Evolutionary conservation across 2,888 invertebrate species (phyloP), one percentile per base, ranked within the genome.

Genomic region (Seira ritae): DNA sequence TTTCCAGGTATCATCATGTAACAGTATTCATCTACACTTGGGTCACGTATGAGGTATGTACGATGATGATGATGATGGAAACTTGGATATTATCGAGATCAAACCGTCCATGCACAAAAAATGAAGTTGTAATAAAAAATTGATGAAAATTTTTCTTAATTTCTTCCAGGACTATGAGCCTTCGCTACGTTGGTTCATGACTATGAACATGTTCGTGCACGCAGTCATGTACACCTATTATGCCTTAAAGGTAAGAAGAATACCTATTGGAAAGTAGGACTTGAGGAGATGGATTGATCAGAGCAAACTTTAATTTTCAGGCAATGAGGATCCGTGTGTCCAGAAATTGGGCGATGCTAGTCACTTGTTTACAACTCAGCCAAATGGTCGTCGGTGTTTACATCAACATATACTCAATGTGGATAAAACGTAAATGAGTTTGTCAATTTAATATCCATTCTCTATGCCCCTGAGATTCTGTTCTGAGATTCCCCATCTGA

Each of bases 11-110:
- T 87, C 92, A 92, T 88, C 92, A 92, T 88, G 91, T 91, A 12
- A 91, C 91, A 19, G 92, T 92, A 17, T 90, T 92, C 55, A 89
- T 91, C 65, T 92, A 91, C 88, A 90, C 90, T 31, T 92, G 91
- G 91, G 90, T 89, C 71, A 89, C 89, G 66, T 91, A 90, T 83
- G 74, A 72, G 17, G 23, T 12, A 22, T 3, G 19, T 8, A 12
- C 42, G n/a, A n/a, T n/a, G n/a, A n/a, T n/a, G n/a, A n/a, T n/a
- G n/a, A n/a, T n/a, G n/a, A n/a, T n/a, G n/a, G n/a, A n/a, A n/a
- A n/a, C n/a, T n/a, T n/a, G n/a, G n/a, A n/a, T n/a, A n/a, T n/a
- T n/a, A n/a, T n/a, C n/a, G n/a, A n/a, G n/a, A n/a, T n/a, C n/a
- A n/a, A n/a, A n/a, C n/a, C n/a, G n/a, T n/a, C n/a, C n/a, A n/a